phyloP scores from a whole-genome alignment of 2,113 vertebrate species.

The Apus apus region DNA sequence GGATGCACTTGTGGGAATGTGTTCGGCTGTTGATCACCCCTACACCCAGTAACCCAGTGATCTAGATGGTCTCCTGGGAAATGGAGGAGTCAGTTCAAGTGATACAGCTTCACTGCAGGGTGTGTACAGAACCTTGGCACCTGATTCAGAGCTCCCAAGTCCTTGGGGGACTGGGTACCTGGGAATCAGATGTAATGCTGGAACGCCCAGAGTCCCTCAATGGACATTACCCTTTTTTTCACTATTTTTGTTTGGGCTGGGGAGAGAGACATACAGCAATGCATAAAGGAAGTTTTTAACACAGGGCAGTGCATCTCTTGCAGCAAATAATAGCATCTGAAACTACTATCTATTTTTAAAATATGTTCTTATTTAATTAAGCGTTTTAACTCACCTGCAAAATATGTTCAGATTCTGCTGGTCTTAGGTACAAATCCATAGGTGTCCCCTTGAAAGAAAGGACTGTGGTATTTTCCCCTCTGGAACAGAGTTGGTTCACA shows the following conservation, averaged over 20 bases:
- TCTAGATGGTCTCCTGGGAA: not conserved
- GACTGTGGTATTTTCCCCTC: not conserved
- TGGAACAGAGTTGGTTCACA: not conserved
- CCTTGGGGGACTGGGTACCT: not conserved
- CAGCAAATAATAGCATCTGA: not conserved
- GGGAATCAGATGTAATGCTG: not conserved
- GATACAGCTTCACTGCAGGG: not conserved
- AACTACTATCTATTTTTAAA: not conserved
- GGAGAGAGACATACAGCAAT: not conserved
- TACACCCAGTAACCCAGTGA: not conserved
- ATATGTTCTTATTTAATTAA: not conserved
- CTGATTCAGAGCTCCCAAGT: not conserved
- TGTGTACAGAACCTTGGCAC: not conserved
- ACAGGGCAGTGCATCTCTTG: not conserved
- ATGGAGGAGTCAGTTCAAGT: not conserved
- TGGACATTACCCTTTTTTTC: not conserved
- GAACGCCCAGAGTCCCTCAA: not conserved
- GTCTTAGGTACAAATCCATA: not conserved
- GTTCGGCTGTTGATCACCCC: not conserved
- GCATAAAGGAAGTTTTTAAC: not conserved
- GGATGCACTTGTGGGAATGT: not conserved
- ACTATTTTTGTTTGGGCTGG: not conserved
- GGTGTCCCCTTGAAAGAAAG: not conserved
- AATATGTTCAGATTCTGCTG: not conserved
- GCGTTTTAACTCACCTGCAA: not conserved